Evolutionary conservation across 2,113 vertebrate genomes (phyloP).

Genomic region (Orcinus orca): DNA sequence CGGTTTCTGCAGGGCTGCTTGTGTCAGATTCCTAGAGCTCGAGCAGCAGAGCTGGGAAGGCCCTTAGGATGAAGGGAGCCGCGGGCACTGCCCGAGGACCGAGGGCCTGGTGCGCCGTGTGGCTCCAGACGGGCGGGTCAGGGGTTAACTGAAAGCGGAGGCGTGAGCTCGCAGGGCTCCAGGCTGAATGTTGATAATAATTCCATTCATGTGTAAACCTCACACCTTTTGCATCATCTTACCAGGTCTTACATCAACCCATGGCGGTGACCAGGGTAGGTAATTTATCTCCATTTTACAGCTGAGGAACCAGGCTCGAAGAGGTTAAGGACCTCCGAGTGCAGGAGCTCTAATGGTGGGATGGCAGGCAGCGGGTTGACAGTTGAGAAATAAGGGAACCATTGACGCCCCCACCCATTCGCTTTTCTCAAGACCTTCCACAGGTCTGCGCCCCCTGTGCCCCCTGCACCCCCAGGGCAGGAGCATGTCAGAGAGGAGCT

Average conservation of each 20-base stretch:
- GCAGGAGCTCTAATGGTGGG: not conserved
- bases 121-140: fast-evolving
- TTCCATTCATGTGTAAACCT: not conserved
- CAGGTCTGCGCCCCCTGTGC: not conserved
- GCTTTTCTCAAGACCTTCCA: not conserved
- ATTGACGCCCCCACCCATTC: not conserved
- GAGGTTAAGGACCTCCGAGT: not conserved
- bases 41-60: not conserved
- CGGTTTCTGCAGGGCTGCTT: not conserved
- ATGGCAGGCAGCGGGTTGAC: not conserved
- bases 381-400: not conserved
- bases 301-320: not conserved
- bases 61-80: not conserved
- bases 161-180: not conserved
- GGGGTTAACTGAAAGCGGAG: not conserved
- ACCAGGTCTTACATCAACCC: not conserved
- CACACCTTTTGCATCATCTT: not conserved
- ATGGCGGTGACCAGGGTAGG: not conserved
- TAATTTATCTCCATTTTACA: conserved; percentile 55
- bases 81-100: fast-evolving
- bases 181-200: not conserved
- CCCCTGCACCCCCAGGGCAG: not conserved
- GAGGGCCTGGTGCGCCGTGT: not conserved
- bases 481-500: not conserved
- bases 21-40: not conserved